Base-by-base conservation (phyloP, 1,140 invertebrate genomes). In the Listronotus oregonensis region DNA sequence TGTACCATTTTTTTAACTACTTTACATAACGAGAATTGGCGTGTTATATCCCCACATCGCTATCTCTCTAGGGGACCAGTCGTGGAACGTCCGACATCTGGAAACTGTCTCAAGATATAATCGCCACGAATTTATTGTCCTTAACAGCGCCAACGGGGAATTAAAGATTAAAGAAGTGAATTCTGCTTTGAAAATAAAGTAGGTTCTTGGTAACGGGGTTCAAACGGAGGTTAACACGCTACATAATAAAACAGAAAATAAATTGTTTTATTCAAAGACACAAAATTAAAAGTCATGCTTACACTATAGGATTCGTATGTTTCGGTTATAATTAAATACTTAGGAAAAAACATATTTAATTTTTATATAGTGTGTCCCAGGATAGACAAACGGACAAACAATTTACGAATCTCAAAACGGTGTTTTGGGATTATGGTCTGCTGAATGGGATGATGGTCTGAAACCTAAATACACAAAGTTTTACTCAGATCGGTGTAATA, bases 101-200 rank as follows among this genome's bases (percentile, higher is more conserved):
- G 58, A 61, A 61, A 61, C 58, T 61, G 58, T 61, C 58, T 61
- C 58, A 61, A 61, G 58, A 61, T 61, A 61, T 61, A 61, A 61
- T 61, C 58, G 21, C 46, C 18, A 39, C 58, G 58, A 61, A 61
- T 61, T 61, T 61, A 61, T 61, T 42, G 47, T 61, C 58, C 42
- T 61, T 51, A 61, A 61, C 46, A 37, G 58, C 58, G 50, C 58
- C 46, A 61, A 61, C 47, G 50, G 46, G 50, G 58, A 50, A 51
- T 61, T 61, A 61, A 50, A 47, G 50, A 50, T 61, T 61, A 61
- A 61, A 61, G 34, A 37, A 37, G 47, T 61, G 37, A 42, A 27
- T 12, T 51, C 15, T 18, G 21, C 39, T 43, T 61, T 40, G 27
- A 47, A 46, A 61, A 39, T 51, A 51, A 61, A 61, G 15, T 51